A percentile compares a stretch with the other conserved stretches of the same genome.
phyloP scores from a whole-genome alignment of 2,888 invertebrate genomes.

The Phortica magna region DNA sequence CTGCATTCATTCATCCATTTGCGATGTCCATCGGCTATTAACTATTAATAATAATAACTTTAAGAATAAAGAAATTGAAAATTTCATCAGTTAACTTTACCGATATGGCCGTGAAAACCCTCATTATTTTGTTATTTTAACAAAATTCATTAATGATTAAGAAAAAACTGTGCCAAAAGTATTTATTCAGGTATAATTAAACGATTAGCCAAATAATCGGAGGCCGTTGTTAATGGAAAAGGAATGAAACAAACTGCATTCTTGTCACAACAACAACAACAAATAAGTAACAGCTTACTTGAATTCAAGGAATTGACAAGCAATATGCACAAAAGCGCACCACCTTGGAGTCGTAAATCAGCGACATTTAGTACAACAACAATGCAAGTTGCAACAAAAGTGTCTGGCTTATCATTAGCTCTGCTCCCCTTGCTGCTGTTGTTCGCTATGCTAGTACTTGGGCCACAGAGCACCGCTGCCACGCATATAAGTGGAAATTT shows the following conservation, averaged over 20 bases:
- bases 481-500: slow-evolving; percentile 84
- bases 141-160: background rate
- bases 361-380: slow-evolving; percentile 28
- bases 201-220: background rate
- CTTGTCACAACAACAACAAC: slow-evolving; percentile 18
- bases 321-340: slow-evolving; percentile 64
- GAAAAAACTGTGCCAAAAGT: slow-evolving; percentile 9
- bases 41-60: too few species aligned
- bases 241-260: background rate
- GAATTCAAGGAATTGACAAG: slow-evolving; percentile 20
- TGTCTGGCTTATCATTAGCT: slow-evolving; percentile 30
- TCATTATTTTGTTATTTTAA: too few species aligned
- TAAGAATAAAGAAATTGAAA: too few species aligned
- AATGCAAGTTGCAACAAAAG: slow-evolving; percentile 47
- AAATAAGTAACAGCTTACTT: background rate
- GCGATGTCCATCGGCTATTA: too few species aligned
- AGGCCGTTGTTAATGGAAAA: background rate
- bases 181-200: background rate
- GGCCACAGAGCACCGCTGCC: slow-evolving; percentile 44
- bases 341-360: slow-evolving; percentile 59
- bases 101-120: too few species aligned
- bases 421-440: slow-evolving; percentile 36
- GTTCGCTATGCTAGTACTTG: slow-evolving; percentile 30
- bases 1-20: too few species aligned
- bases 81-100: too few species aligned